Evolutionary conservation across 1,140 invertebrate genomes (phyloP).

Genomic region (Drosophila arizonae): DNA sequence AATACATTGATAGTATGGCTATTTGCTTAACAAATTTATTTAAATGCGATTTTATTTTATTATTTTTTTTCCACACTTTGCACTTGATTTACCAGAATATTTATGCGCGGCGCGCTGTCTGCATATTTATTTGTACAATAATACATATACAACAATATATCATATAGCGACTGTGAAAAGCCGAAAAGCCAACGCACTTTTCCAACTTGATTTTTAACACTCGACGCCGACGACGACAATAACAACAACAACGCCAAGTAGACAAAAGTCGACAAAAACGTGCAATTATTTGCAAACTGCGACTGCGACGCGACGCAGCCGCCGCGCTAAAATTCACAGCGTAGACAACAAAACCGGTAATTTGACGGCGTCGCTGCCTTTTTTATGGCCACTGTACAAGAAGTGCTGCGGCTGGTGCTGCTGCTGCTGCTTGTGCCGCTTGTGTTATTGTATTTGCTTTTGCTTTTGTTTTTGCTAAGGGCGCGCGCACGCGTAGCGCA

Average conservation of each 20-base stretch:
- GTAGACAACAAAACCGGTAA: slow-evolving; percentile 68
- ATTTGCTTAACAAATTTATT: slow-evolving; percentile 6
- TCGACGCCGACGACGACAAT: background rate
- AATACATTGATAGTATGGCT: slow-evolving; percentile 6
- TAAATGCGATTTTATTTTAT: background rate
- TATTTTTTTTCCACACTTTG: slow-evolving; percentile 9
- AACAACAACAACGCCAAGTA: slow-evolving; percentile 16
- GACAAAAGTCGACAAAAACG: slow-evolving; percentile 37
- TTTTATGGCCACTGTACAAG: slow-evolving; percentile 32
- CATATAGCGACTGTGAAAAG: slow-evolving; percentile 9
- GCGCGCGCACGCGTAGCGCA: slow-evolving; percentile 64
- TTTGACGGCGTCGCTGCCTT: slow-evolving; percentile 39
- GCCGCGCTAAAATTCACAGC: slow-evolving; percentile 64
- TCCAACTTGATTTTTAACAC: slow-evolving; percentile 48
- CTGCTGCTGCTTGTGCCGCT: slow-evolving; percentile 26
- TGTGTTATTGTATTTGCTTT: slow-evolving; percentile 14
- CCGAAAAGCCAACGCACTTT: slow-evolving; percentile 73
- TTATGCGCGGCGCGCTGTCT: slow-evolving; percentile 26
- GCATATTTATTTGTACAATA: slow-evolving; percentile 27
- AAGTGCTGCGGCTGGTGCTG: slow-evolving; percentile 18
- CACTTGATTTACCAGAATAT: slow-evolving; percentile 12
- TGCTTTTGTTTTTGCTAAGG: slow-evolving; percentile 40
- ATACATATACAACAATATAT: slow-evolving; percentile 9
- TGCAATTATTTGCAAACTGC: slow-evolving; percentile 46
- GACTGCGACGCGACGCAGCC: slow-evolving; percentile 28